Conservation (phyloP, 2,888 invertebrate species). For the Therioaphis trifolii region DNA sequence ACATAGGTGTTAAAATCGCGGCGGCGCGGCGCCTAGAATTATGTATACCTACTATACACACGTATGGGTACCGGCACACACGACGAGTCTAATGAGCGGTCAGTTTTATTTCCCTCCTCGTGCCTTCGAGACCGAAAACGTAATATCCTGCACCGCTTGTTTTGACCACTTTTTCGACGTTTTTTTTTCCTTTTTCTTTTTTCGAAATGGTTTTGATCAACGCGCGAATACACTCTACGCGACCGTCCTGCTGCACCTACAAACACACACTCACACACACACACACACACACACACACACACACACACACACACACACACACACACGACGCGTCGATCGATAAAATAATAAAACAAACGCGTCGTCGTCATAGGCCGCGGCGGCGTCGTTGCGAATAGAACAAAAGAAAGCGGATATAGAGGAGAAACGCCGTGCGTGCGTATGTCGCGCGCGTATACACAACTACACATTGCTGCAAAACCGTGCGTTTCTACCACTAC, state of each 20-base stretch:
- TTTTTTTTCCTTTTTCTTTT: background rate
- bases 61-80: too few relatives aligned
- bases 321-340: slow-evolving; percentile 38
- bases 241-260: too few relatives aligned
- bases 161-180: background rate
- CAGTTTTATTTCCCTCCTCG: background rate
- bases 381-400: slow-evolving; percentile 36
- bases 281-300: background rate
- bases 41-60: too few relatives aligned
- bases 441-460: background rate
- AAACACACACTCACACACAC: background rate
- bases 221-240: background rate
- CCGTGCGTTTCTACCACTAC: background rate
- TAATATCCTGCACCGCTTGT: background rate
- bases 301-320: background rate
- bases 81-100: too few relatives aligned
- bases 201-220: background rate
- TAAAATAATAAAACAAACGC: slow-evolving; percentile 43
- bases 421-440: slow-evolving; percentile 30
- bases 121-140: background rate
- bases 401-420: slow-evolving; percentile 50
- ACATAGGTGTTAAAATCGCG: slow-evolving; percentile 24
- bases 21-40: slow-evolving; percentile 42
- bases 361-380: slow-evolving; percentile 22
- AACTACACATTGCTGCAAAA: background rate